phyloP scores from a whole-genome alignment of 2,113 vertebrate species.

The Ancistrus triradiatus region DNA sequence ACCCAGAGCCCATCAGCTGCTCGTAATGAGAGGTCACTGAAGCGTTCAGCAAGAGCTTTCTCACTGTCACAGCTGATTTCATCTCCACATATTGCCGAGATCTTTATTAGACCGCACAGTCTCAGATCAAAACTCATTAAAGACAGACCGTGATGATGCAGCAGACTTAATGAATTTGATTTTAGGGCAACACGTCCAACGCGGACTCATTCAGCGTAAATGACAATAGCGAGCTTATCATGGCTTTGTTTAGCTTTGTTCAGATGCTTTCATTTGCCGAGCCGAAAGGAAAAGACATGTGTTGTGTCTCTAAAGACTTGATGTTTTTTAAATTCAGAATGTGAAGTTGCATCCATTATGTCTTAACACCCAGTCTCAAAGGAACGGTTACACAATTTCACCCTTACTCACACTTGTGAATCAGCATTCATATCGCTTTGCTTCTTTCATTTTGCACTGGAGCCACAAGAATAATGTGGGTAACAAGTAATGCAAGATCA shows the following conservation, averaged over 20 bases:
- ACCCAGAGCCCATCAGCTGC: slow-evolving; percentile 46
- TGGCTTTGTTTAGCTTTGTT: background rate
- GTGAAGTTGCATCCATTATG: no score
- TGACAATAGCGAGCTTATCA: background rate
- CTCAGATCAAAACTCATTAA: slow-evolving; percentile 53
- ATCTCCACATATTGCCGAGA: slow-evolving; percentile 37
- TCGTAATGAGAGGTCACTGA: slow-evolving; percentile 50
- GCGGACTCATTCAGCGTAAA: background rate
- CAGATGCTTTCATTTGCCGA: no score
- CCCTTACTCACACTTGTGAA: no score
- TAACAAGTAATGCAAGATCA: no score
- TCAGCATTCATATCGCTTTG: no score
- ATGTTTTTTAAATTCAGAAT: no score
- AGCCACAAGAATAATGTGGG: no score
- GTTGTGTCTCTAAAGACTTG: no score
- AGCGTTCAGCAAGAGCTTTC: slow-evolving; percentile 39
- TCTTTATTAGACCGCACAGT: slow-evolving; percentile 48
- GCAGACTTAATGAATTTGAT: slow-evolving; percentile 47
- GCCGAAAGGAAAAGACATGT: no score
- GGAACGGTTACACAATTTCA: no score
- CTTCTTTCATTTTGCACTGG: no score
- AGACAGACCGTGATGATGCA: slow-evolving; percentile 27
- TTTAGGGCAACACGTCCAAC: slow-evolving; percentile 32
- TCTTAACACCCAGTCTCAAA: no score
- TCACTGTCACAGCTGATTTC: slow-evolving; percentile 50